Percentiles rank a stretch among this genome's conserved stretches.
Evolutionary conservation across 2,888 invertebrate genomes (phyloP).

Genomic region (Mesorhabditis sp.): DNA sequence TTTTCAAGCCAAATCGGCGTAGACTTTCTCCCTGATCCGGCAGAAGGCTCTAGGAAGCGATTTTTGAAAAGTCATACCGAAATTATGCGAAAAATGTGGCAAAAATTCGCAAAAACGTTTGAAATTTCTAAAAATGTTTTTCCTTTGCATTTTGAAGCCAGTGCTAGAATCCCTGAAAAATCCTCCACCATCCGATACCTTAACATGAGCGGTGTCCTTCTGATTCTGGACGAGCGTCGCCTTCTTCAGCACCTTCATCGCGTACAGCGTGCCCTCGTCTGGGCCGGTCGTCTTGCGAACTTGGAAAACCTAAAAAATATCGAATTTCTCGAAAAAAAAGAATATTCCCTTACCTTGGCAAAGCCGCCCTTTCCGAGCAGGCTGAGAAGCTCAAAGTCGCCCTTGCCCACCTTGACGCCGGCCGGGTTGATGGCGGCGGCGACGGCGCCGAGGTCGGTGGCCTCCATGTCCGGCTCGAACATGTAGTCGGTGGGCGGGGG

Average conservation of each 20-base stretch:
- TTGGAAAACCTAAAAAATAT: slow-evolving; percentile 62
- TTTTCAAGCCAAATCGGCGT: no score
- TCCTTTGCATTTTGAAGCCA: no score
- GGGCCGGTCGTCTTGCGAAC: slow-evolving; percentile 84
- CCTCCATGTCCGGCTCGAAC: slow-evolving; percentile 68
- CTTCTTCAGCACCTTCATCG: slow-evolving; percentile 91
- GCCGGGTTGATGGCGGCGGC: slow-evolving; percentile 72
- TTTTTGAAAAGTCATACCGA: no score
- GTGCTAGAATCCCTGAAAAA: no score
- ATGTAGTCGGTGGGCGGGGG: slow-evolving; percentile 46
- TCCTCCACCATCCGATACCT: slow-evolving; percentile 63
- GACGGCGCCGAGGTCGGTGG: slow-evolving; percentile 70
- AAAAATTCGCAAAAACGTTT: no score
- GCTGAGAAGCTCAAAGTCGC: slow-evolving; percentile 91
- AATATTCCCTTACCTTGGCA: slow-evolving; percentile 75
- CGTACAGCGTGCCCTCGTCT: slow-evolving; percentile 87
- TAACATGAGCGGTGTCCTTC: slow-evolving; percentile 96
- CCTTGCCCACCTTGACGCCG: slow-evolving; percentile 72
- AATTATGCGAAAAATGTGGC: no score
- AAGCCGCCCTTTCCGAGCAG: slow-evolving; percentile 97
- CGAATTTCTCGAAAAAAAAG: slow-evolving; percentile 13
- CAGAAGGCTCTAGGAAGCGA: no score
- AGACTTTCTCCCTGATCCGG: no score
- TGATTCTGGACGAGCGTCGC: slow-evolving; percentile 95
- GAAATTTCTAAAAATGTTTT: no score